These are phyloP conservation scores for Cynoglossus semilaevis DNA, from an alignment of 2,113 vertebrate genomes.

Conservation along the genomic window DNA sequence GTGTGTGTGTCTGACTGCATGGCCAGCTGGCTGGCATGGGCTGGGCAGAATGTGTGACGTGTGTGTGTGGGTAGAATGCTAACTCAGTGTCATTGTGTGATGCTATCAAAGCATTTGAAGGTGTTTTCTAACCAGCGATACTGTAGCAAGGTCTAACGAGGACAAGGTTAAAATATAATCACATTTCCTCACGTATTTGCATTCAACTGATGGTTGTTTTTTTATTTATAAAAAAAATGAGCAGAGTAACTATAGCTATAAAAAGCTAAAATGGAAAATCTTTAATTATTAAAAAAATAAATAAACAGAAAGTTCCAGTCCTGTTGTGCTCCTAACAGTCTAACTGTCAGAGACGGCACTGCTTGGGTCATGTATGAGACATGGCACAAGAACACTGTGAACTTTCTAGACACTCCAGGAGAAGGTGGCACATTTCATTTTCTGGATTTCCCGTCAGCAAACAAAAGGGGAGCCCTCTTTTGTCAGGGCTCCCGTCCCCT, in stretches of 20 bases:
- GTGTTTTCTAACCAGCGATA: constrained; percentile 13
- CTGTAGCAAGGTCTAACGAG: constrained; percentile 26
- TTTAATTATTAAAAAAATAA: background rate
- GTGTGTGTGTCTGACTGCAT: constrained; percentile 41
- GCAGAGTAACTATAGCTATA: too few relatives aligned
- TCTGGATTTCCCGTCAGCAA: constrained; percentile 51
- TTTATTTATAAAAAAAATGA: too few relatives aligned
- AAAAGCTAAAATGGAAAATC: too few relatives aligned
- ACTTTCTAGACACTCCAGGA: constrained; percentile 10
- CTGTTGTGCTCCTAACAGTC: too few relatives aligned
- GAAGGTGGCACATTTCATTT: constrained; percentile 36
- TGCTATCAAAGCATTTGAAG: constrained; percentile 30
- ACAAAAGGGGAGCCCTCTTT: constrained; percentile 59
- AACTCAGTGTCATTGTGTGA: constrained; percentile 53
- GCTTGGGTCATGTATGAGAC: too few relatives aligned
- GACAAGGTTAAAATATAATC: constrained; percentile 17
- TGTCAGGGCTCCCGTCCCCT: constrained; percentile 49
- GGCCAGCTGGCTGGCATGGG: constrained; percentile 38
- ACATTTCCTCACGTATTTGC: too few relatives aligned
- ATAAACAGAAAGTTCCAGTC: background rate
- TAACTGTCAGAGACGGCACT: too few relatives aligned
- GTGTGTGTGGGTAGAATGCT: constrained; percentile 61
- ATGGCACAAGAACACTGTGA: background rate
- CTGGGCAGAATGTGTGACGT: constrained; percentile 19
- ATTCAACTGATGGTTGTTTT: too few relatives aligned